phyloP scores from a whole-genome alignment of 2,888 invertebrate genomes.

The Coleophora flavipennella region DNA sequence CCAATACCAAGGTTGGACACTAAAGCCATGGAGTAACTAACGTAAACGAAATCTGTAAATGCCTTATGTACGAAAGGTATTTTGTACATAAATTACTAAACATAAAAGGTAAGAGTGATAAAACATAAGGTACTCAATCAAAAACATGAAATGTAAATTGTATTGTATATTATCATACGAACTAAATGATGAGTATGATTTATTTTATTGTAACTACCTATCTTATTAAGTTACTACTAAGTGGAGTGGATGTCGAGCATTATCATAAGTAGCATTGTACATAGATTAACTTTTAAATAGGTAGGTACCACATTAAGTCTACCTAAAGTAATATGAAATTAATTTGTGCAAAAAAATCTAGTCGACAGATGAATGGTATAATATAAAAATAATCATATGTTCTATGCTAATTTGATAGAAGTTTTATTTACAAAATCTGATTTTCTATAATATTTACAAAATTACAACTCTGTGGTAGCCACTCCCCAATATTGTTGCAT shows the following conservation, averaged over 20 bases:
- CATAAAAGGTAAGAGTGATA: too few species aligned
- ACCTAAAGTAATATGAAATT: constrained; percentile 47
- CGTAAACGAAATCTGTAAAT: too few species aligned
- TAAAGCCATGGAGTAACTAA: too few species aligned
- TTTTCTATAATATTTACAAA: constrained; percentile 8
- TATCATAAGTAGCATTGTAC: constrained; percentile 53
- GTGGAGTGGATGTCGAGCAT: constrained; percentile 21
- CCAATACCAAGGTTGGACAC: too few species aligned
- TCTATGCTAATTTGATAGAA: constrained; percentile 44
- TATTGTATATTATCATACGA: neutral
- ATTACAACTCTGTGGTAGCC: constrained; percentile 86
- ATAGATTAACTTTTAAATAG: constrained; percentile 22
- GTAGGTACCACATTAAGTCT: constrained; percentile 45
- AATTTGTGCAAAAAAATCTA: constrained; percentile 70
- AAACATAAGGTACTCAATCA: too few species aligned
- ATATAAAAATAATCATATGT: constrained; percentile 49
- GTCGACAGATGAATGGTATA: constrained; percentile 65
- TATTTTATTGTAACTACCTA: too few species aligned
- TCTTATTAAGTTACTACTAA: neutral
- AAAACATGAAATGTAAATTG: too few species aligned
- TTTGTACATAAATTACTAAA: too few species aligned
- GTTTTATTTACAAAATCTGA: constrained; percentile 56
- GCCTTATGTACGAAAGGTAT: constrained; percentile 8
- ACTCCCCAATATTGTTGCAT: constrained; percentile 95
- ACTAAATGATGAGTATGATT: neutral